Evolutionary conservation across 2,888 invertebrate species (phyloP), one percentile per base, ranked within the genome.

Genomic region (Apamea anceps): DNA sequence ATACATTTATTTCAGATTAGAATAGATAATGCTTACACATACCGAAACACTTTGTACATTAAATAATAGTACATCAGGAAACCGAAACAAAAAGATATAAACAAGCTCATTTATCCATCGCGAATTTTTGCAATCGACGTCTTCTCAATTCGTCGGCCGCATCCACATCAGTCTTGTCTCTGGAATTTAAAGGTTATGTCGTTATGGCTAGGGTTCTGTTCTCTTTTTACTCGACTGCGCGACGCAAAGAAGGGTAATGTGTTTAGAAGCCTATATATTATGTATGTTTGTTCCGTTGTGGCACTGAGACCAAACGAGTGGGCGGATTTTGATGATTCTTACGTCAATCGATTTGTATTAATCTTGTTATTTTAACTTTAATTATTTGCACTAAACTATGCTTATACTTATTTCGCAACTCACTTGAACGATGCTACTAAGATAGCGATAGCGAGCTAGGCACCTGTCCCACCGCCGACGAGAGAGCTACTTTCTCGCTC

Each of bases 121-220:
- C 96, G 92, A 98, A 98, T 96, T 98, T 98, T 95, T 98, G 98
- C 94, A 98, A 97, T 95, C 98, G 97, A 93, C 98, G 97, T 96
- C 98, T 98, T 94, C 98, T 97, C 79, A 98, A 96, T 93, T 98
- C 98, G 91, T 97, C 98, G 60, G 98, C 84, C 45, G 84, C 97
- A 82, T 97, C 97, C 32, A 97, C 95, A 81, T 96, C 95, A 90
- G 95, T 95, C 91, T 94, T 95, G 88, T 95, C 95, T 93, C 96
- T 96, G 92, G 2, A 93, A 93, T 78, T 72, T 42, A n/a, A 70
- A 75, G 2, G 10, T 62, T 57, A 28, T 62, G 15, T 21, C 1
- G 18, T 82, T 45, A 72, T n/a, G 25, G 1, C 7, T 51, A 60
- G 1, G 0, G 5, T 72, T n/a, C 13, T n/a, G 8, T 13, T n/a